A percentile compares a stretch with the other conserved stretches of the same genome.
Evolutionary conservation across 2,888 invertebrate genomes (phyloP).

Genomic region (Melanchra persicariae): DNA sequence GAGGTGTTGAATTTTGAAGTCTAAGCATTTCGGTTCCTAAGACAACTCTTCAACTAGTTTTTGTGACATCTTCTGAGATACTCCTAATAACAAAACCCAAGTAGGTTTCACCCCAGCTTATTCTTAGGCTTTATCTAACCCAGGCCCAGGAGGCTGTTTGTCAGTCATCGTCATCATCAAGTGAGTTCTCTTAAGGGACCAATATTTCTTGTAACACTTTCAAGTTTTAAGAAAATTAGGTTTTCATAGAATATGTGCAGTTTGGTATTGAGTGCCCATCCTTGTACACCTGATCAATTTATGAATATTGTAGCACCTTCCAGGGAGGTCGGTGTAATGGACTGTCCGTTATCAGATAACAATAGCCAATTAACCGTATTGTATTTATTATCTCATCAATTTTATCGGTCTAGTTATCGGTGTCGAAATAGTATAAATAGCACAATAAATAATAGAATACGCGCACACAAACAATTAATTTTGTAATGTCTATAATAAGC

Average conservation of each 20-base stretch:
- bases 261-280: background rate
- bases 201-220: background rate
- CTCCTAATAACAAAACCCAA: background rate
- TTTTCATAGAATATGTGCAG: background rate
- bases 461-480: conserved; percentile 49
- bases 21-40: background rate
- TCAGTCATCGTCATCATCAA: background rate
- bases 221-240: background rate
- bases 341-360: conserved; percentile 8
- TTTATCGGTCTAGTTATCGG: conserved; percentile 22
- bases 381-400: conserved; percentile 32
- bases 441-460: conserved; percentile 42
- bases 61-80: background rate
- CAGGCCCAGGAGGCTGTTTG: background rate
- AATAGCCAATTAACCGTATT: conserved; percentile 28
- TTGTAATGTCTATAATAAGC: conserved; percentile 62
- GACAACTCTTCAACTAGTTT: background rate
- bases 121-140: background rate
- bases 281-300: conserved; percentile 6
- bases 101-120: too few species aligned
- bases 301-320: background rate
- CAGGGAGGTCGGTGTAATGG: conserved; percentile 9
- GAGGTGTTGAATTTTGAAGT: background rate
- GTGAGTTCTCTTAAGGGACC: background rate
- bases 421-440: conserved; percentile 42